A percentile compares a stretch with the other conserved stretches of the same genome.
phyloP scores from a whole-genome alignment of 2,113 vertebrate genomes.

The Cryptomyrus ogoouensis region DNA sequence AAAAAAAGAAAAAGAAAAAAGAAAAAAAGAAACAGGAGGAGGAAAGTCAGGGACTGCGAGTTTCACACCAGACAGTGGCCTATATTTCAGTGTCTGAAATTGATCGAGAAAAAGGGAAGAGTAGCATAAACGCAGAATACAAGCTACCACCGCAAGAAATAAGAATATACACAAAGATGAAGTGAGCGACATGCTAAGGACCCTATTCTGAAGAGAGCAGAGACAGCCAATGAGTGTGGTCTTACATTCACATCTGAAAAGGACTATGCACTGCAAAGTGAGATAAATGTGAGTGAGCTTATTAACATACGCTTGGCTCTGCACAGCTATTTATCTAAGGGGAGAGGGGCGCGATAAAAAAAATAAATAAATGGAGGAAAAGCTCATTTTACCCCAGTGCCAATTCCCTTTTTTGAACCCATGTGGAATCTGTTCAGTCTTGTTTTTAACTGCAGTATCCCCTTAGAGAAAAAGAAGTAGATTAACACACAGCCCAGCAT shows the following conservation, averaged over 20 bases:
- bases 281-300: background rate
- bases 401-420: conserved; percentile 75
- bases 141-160: conserved; percentile 18
- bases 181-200: conserved; percentile 27
- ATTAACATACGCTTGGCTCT: conserved; percentile 1
- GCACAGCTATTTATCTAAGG: background rate
- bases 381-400: conserved; percentile 72
- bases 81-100: conserved; percentile 1
- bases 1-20: background rate
- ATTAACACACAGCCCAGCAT: conserved; percentile 46
- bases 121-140: background rate
- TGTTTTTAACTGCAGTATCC: conserved; percentile 72
- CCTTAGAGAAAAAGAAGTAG: conserved; percentile 67
- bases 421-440: conserved; percentile 68
- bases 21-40: background rate
- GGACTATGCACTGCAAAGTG: conserved; percentile 3
- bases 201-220: conserved; percentile 25
- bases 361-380: conserved; percentile 52
- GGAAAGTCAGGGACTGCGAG: background rate
- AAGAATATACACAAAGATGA: conserved; percentile 22
- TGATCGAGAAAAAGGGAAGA: background rate
- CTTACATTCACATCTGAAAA: background rate
- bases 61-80: background rate
- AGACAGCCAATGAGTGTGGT: background rate
- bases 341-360: background rate